Evolutionary conservation across 2,888 invertebrate genomes (phyloP).

Genomic region (Pelosia muscerda): DNA sequence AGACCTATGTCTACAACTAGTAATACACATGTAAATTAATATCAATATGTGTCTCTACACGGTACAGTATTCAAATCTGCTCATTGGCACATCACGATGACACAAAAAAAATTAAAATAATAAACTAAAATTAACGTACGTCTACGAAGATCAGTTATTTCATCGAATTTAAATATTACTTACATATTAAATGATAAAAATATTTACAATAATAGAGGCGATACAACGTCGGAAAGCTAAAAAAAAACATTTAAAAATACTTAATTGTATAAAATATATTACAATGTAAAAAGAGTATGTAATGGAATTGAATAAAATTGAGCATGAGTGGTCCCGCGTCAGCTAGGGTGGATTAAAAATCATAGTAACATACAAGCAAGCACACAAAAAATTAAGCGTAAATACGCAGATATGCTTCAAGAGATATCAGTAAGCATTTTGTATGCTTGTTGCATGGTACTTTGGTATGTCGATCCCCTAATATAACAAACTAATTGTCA

Average conservation of each 20-base stretch:
- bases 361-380: too few relatives aligned
- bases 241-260: slow-evolving; percentile 46
- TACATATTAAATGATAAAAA: slow-evolving; percentile 54
- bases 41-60: slow-evolving; percentile 47
- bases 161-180: slow-evolving; percentile 71
- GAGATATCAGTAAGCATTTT: too few relatives aligned
- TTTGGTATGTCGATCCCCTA: too few relatives aligned
- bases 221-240: slow-evolving; percentile 46
- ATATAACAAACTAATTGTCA: slow-evolving; percentile 42
- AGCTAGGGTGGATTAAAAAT: too few relatives aligned
- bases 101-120: slow-evolving; percentile 70
- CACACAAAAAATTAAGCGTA: too few relatives aligned
- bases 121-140: slow-evolving; percentile 62
- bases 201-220: slow-evolving; percentile 59
- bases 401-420: too few relatives aligned
- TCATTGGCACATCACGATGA: slow-evolving; percentile 83
- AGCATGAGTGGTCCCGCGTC: slow-evolving; percentile 66
- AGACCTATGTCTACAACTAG: slow-evolving; percentile 69
- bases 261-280: slow-evolving; percentile 54
- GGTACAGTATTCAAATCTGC: slow-evolving; percentile 63
- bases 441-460: too few relatives aligned
- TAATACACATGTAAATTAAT: slow-evolving; percentile 67
- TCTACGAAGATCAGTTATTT: slow-evolving; percentile 81
- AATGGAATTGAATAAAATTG: slow-evolving; percentile 55
- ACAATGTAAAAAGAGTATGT: slow-evolving; percentile 55